Conservation (phyloP, 2,888 invertebrate species). For the Tenthredo distinguenda region DNA sequence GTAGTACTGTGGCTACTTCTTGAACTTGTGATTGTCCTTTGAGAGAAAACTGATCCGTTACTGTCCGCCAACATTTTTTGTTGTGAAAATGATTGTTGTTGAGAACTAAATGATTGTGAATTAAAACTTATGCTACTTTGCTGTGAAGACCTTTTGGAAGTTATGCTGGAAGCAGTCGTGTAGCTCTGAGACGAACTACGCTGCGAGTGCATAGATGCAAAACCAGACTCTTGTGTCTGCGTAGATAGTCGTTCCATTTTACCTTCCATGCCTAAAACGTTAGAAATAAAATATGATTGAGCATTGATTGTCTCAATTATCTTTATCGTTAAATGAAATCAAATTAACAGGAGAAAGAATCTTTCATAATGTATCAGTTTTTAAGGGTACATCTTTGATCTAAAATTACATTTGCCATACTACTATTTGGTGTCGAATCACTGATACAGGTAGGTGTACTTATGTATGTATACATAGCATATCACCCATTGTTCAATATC, state of each 20-base stretch:
- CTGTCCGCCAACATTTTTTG: constrained; percentile 71
- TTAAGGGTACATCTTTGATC: not conserved
- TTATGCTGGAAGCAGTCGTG: constrained; percentile 75
- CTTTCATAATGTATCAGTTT: constrained; percentile 8
- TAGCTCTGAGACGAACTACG: constrained; percentile 83
- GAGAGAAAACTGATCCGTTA: constrained; percentile 72
- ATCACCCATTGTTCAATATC: not conserved
- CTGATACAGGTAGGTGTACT: not conserved
- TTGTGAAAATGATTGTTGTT: constrained; percentile 72
- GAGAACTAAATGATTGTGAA: constrained; percentile 73
- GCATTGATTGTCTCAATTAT: constrained; percentile 51
- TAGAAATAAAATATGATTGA: constrained; percentile 56
- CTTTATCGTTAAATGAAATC: constrained; percentile 48
- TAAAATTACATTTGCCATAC: not conserved
- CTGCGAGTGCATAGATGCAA: constrained; percentile 83
- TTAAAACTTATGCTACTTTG: constrained; percentile 80
- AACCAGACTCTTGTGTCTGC: constrained; percentile 80
- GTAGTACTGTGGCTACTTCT: constrained; percentile 71
- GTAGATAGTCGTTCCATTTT: constrained; percentile 77
- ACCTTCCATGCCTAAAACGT: constrained; percentile 71
- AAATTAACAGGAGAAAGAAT: constrained; percentile 57
- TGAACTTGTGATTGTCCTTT: constrained; percentile 70
- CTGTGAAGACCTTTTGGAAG: constrained; percentile 83
- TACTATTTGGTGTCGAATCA: not conserved
- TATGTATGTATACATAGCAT: not conserved